Evolutionary conservation across 2,113 vertebrate genomes (phyloP).

Genomic region (Pao palembangensis): DNA sequence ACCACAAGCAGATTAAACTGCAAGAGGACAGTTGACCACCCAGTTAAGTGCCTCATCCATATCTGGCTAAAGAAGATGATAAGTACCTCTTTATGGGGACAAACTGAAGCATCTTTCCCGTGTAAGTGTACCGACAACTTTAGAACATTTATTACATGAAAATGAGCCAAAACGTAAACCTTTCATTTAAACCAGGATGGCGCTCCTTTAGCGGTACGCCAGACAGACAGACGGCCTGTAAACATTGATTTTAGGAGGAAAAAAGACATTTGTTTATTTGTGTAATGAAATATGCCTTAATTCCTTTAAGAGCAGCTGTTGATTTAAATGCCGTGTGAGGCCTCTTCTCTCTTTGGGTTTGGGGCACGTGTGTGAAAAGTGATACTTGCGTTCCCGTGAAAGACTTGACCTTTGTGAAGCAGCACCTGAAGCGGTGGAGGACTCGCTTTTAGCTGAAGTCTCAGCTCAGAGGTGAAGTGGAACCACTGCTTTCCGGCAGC

Average conservation of each 20-base stretch:
- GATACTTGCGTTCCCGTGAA: slow-evolving; percentile 21
- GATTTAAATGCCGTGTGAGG: slow-evolving; percentile 29
- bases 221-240: slow-evolving; percentile 3
- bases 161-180: too few relatives aligned
- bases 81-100: not conserved
- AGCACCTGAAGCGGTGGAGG: not conserved
- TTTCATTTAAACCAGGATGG: too few relatives aligned
- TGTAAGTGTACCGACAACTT: too few relatives aligned
- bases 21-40: too few relatives aligned
- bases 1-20: too few relatives aligned
- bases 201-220: too few relatives aligned
- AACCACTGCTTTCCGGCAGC: not conserved
- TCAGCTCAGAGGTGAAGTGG: not conserved
- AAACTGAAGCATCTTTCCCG: not conserved
- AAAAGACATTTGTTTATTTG: slow-evolving; percentile 9
- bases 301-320: slow-evolving; percentile 39
- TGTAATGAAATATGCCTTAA: slow-evolving; percentile 41
- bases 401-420: slow-evolving; percentile 31
- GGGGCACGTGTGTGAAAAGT: slow-evolving; percentile 10
- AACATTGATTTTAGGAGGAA: slow-evolving; percentile 21
- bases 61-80: too few relatives aligned
- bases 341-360: slow-evolving; percentile 46
- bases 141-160: too few relatives aligned
- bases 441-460: not conserved
- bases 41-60: too few relatives aligned